Conservation (phyloP, 1,140 invertebrate genomes). For the Araneus ventricosus region DNA sequence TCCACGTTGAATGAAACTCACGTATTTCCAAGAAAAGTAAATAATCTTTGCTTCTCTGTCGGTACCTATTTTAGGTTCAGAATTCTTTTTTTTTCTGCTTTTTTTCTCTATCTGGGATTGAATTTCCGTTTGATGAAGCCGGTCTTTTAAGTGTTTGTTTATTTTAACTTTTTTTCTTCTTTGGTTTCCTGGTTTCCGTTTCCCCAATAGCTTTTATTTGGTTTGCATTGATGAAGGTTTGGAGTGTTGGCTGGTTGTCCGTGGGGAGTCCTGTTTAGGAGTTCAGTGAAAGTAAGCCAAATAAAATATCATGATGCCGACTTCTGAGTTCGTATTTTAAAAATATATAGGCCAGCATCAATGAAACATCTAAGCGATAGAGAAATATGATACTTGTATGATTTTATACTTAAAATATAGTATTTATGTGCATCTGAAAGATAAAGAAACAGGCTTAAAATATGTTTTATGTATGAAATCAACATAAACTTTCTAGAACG, state of each 20-base stretch:
- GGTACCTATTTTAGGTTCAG: neutral
- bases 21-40: slow-evolving; percentile 19
- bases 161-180: neutral
- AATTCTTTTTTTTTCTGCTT: neutral
- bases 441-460: too few relatives aligned
- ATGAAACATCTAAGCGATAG: too few relatives aligned
- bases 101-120: neutral
- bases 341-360: too few relatives aligned
- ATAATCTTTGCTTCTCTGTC: slow-evolving; percentile 6
- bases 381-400: too few relatives aligned
- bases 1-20: slow-evolving; percentile 23
- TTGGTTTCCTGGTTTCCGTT: too few relatives aligned
- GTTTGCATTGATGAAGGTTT: neutral
- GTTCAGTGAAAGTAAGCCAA: neutral
- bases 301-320: too few relatives aligned
- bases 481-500: too few relatives aligned
- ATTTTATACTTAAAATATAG: too few relatives aligned
- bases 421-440: too few relatives aligned
- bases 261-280: neutral
- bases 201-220: neutral
- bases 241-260: neutral
- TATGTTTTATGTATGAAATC: too few relatives aligned
- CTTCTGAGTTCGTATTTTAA: too few relatives aligned
- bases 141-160: slow-evolving; percentile 22
- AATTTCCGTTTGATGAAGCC: slow-evolving; percentile 27